Percentiles rank a stretch among this genome's conserved stretches.
phyloP scores from a whole-genome alignment of 1,140 invertebrate species.

The Chironomus tepperi region DNA sequence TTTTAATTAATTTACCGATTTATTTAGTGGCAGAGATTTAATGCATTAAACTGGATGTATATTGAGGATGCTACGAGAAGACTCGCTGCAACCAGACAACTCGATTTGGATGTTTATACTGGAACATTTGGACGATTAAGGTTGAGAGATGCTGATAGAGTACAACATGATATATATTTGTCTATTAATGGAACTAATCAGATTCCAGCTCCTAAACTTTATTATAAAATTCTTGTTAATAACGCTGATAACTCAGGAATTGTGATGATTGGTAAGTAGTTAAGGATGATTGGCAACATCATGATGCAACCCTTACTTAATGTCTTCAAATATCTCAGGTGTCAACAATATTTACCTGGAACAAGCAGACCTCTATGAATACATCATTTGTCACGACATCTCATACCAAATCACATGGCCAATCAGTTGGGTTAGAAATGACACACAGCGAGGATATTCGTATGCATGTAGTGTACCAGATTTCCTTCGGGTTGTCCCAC shows the following conservation, averaged over 20 bases:
- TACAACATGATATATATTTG: slow-evolving; percentile 42
- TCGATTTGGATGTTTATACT: slow-evolving; percentile 44
- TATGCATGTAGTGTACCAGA: slow-evolving; percentile 43
- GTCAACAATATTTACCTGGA: slow-evolving; percentile 54
- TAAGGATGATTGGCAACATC: no score
- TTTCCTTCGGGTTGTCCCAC: slow-evolving; percentile 35
- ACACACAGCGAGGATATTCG: slow-evolving; percentile 38
- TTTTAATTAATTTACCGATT: no score
- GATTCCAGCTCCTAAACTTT: slow-evolving; percentile 48
- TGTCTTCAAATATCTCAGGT: not conserved
- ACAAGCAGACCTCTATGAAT: slow-evolving; percentile 34
- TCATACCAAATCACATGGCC: slow-evolving; percentile 38
- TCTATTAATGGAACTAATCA: slow-evolving; percentile 38
- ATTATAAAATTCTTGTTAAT: slow-evolving; percentile 54
- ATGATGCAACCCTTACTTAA: no score
- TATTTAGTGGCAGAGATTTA: slow-evolving; percentile 45
- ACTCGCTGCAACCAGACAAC: slow-evolving; percentile 30
- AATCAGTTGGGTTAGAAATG: slow-evolving; percentile 42
- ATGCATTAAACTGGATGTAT: slow-evolving; percentile 46
- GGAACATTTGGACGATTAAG: slow-evolving; percentile 43
- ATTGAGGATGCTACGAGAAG: slow-evolving; percentile 38
- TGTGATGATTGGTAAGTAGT: slow-evolving; percentile 45
- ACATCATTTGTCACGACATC: slow-evolving; percentile 49
- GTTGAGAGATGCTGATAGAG: slow-evolving; percentile 39
- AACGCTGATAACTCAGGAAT: slow-evolving; percentile 42